Evolutionary conservation across 2,888 invertebrate genomes (phyloP), one percentile per base, ranked within the genome.

Genomic region (Andrena minutula): DNA sequence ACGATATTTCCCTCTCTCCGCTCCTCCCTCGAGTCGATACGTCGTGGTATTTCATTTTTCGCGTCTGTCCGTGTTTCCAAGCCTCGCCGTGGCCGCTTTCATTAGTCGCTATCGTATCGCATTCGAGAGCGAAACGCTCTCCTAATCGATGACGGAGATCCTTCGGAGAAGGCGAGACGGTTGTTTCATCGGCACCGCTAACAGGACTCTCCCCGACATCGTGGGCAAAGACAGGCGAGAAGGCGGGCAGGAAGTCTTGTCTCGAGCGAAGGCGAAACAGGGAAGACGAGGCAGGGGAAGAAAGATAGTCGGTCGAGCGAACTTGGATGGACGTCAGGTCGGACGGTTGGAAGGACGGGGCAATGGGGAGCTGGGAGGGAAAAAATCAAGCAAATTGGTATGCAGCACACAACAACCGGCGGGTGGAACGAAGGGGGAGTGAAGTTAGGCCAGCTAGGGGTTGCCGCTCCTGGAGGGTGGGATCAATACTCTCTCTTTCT

Each of bases 331-430:
- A 41, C 41, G 41, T 41, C 41, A 8, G 56, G 56, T 7, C 41
- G 30, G 53, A 30, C 32, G 58, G 53, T 23, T 23, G 41, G 30
- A 16, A 60, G n/a, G 12, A n/a, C 56, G 63, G 69, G 89, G 87
- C 90, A 87, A 85, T 81, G 90, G 88, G 89, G 77, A 80, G 74
- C 87, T 86, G 91, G 93, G 91, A 93, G 91, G 88, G 92, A 95
- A 95, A 95, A 95, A 95, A 95, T 94, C 94, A 94, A 95, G 94
- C 94, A 95, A 95, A 95, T 95, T 95, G 95, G 95, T 95, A 95
- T 95, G 95, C 95, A 95, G 95, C 95, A 94, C 95, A 95, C 95
- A 95, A 95, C 95, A 94, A 94, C 91, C 92, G 92, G 90, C 92
- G 94, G 94, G 90, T 82, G 89, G 90, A 90, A 91, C 93, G 92